Percentiles rank a stretch among this genome's conserved stretches.
These are phyloP conservation scores for Coryphaenoides rupestris DNA, from an alignment of 2,113 vertebrate species.

Conservation along the genomic window DNA sequence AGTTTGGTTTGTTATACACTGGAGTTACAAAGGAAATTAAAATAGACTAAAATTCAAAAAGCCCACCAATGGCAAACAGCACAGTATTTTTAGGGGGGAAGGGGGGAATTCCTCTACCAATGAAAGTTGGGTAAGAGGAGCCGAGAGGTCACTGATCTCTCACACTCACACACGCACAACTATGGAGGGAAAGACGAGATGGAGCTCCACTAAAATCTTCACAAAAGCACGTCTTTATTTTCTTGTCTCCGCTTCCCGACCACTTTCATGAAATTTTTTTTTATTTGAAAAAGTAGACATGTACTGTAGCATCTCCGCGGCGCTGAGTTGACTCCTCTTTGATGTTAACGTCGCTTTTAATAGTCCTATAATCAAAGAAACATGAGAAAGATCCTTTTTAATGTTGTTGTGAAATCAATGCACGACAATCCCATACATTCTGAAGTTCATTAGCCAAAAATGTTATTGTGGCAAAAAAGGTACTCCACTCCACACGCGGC, in stretches of 20 bases:
- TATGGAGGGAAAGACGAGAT: conserved; percentile 68
- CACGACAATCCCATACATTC: conserved; percentile 75
- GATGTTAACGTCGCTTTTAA: conserved; percentile 61
- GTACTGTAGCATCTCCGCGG: conserved; percentile 66
- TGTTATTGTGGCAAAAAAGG: conserved; percentile 64
- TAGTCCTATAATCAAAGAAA: conserved; percentile 67
- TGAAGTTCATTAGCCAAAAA: conserved; percentile 67
- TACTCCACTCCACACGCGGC: too few species aligned
- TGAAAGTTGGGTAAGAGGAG: conserved; percentile 70
- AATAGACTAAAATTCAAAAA: conserved; percentile 79
- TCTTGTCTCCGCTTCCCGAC: conserved; percentile 63
- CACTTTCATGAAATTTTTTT: conserved; percentile 55
- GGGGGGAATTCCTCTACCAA: conserved; percentile 60
- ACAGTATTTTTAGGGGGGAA: conserved; percentile 81
- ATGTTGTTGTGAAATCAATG: conserved; percentile 62
- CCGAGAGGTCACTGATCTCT: conserved; percentile 92
- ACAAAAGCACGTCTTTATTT: conserved; percentile 65
- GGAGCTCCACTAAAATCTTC: conserved; percentile 70
- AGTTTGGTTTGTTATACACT: conserved; percentile 99
- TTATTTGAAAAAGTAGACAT: conserved; percentile 66
- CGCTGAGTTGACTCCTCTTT: conserved; percentile 67
- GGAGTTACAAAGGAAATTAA: conserved; percentile 92
- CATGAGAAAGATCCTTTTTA: conserved; percentile 41
- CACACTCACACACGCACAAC: conserved; percentile 86
- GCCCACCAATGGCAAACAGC: conserved; percentile 87